Conservation (phyloP, 2,888 invertebrate genomes). For the Caenorhabditis doughertyi region DNA sequence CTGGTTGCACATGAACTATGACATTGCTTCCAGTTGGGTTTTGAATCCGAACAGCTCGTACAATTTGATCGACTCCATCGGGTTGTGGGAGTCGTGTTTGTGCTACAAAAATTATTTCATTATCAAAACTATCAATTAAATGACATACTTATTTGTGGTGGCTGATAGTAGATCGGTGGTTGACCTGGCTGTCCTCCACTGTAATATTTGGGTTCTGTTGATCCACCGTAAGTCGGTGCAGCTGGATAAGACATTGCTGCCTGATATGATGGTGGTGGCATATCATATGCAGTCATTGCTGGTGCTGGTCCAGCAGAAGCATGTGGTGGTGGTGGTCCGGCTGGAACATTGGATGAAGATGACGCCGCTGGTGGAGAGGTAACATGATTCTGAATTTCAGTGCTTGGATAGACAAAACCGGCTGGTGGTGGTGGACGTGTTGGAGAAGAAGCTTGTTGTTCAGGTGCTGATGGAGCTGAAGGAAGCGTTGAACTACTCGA, state of each 20-base stretch:
- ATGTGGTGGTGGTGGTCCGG: slow-evolving; percentile 46
- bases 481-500: slow-evolving; percentile 29
- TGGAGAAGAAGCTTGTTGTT: slow-evolving; percentile 23
- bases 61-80: slow-evolving; percentile 35
- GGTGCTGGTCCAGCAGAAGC: slow-evolving; percentile 55
- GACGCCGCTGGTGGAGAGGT: not conserved
- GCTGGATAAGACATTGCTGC: slow-evolving; percentile 68
- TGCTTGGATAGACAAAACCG: slow-evolving; percentile 47
- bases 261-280: slow-evolving; percentile 66
- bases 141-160: slow-evolving; percentile 62
- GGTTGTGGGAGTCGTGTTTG: slow-evolving; percentile 62
- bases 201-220: slow-evolving; percentile 51
- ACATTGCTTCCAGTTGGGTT: slow-evolving; percentile 53
- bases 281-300: slow-evolving; percentile 41
- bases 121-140: not conserved
- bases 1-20: slow-evolving; percentile 60
- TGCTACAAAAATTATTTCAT: no score
- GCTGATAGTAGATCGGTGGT: slow-evolving; percentile 61
- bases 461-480: slow-evolving; percentile 46
- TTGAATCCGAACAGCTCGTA: slow-evolving; percentile 38
- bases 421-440: slow-evolving; percentile 58
- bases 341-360: slow-evolving; percentile 12
- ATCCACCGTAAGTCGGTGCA: slow-evolving; percentile 64
- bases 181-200: slow-evolving; percentile 39
- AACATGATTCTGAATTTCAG: slow-evolving; percentile 38